Evolutionary conservation across 2,888 invertebrate genomes (phyloP).

Genomic region (Celastrina argiolus): DNA sequence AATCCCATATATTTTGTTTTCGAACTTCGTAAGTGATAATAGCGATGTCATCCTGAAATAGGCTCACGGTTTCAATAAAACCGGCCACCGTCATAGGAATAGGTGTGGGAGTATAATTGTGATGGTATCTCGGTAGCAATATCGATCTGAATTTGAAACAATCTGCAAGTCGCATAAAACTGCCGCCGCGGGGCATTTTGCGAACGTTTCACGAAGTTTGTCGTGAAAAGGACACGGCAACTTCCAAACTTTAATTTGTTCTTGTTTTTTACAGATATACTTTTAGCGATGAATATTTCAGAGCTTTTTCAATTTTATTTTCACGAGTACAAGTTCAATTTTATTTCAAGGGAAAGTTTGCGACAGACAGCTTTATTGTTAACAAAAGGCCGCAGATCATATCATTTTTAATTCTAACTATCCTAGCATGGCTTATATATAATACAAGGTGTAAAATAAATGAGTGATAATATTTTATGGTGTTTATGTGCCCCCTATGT

Average conservation of each 20-base stretch:
- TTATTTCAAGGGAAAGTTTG: neutral
- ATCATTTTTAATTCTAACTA: no score
- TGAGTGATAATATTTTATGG: no score
- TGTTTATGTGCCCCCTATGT: no score
- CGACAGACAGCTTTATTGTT: neutral
- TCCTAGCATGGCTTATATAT: no score
- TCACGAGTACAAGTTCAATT: neutral
- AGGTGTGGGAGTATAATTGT: neutral
- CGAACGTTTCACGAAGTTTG: neutral
- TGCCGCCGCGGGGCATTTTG: neutral
- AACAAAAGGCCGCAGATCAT: neutral
- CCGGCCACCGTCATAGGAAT: no score
- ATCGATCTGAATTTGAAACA: conserved; percentile 1
- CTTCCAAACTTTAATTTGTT: conserved; percentile 2
- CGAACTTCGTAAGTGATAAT: no score
- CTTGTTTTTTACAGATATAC: neutral
- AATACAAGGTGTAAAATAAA: no score
- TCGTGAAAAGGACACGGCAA: neutral
- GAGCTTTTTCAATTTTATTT: neutral
- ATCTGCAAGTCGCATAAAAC: conserved; percentile 1
- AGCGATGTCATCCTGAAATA: no score
- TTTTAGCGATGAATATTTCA: conserved; percentile 5
- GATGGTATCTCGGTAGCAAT: neutral
- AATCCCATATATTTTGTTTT: no score
- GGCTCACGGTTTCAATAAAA: no score